phyloP scores from a whole-genome alignment of 2,888 invertebrate genomes.

The Campoplex nolae region DNA sequence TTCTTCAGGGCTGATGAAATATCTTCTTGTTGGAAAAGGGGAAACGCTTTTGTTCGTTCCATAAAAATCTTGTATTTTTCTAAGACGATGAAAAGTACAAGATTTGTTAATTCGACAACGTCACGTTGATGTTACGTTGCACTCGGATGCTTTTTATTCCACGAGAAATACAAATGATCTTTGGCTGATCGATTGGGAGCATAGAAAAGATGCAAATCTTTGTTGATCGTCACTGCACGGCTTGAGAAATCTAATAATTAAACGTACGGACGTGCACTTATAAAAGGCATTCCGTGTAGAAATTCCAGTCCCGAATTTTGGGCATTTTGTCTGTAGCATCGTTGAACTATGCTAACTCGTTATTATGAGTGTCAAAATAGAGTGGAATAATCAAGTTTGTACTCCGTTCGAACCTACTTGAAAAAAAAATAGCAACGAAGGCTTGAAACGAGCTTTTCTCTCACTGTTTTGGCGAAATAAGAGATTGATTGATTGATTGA shows the following conservation, averaged over 20 bases:
- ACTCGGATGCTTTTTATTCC: not conserved
- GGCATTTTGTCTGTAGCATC: not conserved
- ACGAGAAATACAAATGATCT: not conserved
- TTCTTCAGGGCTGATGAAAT: conserved; percentile 62
- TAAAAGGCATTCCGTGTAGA: not conserved
- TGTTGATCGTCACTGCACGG: not conserved
- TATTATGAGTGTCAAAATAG: too few relatives aligned
- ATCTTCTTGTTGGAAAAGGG: not conserved
- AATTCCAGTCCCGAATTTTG: too few relatives aligned
- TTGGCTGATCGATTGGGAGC: not conserved
- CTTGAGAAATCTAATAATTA: not conserved
- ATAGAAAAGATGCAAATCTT: not conserved
- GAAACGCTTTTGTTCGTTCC: not conserved
- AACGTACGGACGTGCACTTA: not conserved
- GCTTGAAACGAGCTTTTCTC: too few relatives aligned
- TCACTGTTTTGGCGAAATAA: too few relatives aligned
- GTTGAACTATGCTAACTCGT: not conserved
- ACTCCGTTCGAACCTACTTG: too few relatives aligned
- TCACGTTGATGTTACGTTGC: not conserved
- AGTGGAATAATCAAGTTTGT: too few relatives aligned
- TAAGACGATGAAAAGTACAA: not conserved
- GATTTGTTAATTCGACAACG: too few relatives aligned
- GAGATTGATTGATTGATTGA: too few relatives aligned
- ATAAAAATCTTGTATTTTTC: conserved; percentile 13
- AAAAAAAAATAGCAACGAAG: too few relatives aligned